These are phyloP conservation scores for Trichomalopsis sarcophagae DNA, from an alignment of 1,140 invertebrate genomes.

Conservation along the genomic window DNA sequence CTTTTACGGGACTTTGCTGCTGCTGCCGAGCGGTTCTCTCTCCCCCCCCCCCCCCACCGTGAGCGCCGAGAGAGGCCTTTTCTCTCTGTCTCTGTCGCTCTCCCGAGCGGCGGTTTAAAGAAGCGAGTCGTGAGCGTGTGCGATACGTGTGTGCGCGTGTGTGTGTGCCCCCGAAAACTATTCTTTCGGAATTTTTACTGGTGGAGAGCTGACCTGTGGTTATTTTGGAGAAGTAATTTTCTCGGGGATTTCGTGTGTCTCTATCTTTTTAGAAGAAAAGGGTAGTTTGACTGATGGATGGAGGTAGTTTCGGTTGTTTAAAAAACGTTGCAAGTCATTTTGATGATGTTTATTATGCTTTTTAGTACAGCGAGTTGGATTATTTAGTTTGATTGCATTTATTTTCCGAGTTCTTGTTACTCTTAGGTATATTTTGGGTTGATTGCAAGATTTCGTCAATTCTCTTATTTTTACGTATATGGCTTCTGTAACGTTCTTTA, in stretches of 20 bases:
- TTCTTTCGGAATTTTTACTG: conserved; percentile 39
- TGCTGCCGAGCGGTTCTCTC: conserved; percentile 47
- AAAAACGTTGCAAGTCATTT: no score
- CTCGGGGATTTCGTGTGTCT: no score
- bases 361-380: no score
- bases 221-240: not conserved
- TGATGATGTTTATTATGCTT: no score
- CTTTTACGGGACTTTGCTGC: conserved; percentile 55
- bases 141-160: not conserved
- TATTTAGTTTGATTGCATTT: no score
- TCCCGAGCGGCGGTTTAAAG: not conserved
- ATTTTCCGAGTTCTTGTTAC: no score
- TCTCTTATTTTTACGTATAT: no score
- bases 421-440: no score
- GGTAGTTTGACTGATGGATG: no score
- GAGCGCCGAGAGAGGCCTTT: not conserved
- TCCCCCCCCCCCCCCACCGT: not conserved
- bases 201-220: not conserved
- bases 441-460: no score
- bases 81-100: conserved; percentile 2
- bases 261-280: not conserved
- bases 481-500: no score
- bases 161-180: conserved; percentile 29
- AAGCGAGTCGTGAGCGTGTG: not conserved
- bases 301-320: no score